Percentiles rank a stretch among this genome's conserved stretches.
Evolutionary conservation across 2,797 vertebrate species (phyloP).

Genomic region (Distichodus sexfasciatus): DNA sequence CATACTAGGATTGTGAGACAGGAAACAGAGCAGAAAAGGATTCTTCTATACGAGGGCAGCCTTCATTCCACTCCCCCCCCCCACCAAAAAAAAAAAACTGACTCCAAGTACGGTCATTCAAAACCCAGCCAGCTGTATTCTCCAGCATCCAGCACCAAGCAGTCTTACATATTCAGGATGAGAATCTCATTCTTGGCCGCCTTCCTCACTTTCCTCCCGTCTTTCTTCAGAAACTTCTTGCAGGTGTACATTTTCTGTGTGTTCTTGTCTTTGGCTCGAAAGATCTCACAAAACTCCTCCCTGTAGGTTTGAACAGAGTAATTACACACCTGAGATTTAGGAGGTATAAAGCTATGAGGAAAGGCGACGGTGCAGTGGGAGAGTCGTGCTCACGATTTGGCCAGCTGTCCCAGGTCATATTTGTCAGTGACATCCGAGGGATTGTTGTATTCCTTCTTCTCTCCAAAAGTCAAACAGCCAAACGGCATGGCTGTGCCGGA

Average conservation of each 20-base stretch:
- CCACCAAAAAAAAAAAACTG: neutral
- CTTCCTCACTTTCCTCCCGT: slow-evolving; percentile 95
- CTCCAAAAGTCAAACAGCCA: slow-evolving; percentile 96
- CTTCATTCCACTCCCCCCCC: slow-evolving; percentile 7
- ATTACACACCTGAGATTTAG: neutral
- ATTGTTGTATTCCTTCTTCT: slow-evolving; percentile 98
- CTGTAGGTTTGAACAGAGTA: slow-evolving; percentile 64
- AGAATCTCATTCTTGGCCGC: slow-evolving; percentile 98
- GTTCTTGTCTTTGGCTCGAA: slow-evolving; percentile 95
- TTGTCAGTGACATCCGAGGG: slow-evolving; percentile 97
- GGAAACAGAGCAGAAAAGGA: slow-evolving; percentile 33
- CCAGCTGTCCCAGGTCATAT: slow-evolving; percentile 97
- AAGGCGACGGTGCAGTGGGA: no score
- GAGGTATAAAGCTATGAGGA: neutral
- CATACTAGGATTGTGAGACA: slow-evolving; percentile 32
- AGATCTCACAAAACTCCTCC: slow-evolving; percentile 98
- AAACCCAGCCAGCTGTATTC: neutral
- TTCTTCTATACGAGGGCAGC: slow-evolving; percentile 7
- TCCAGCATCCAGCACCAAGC: neutral
- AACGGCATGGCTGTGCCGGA: slow-evolving; percentile 91
- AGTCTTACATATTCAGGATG: slow-evolving; percentile 96
- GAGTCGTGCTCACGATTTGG: slow-evolving; percentile 90
- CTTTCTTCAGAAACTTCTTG: slow-evolving; percentile 98
- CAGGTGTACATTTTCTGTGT: slow-evolving; percentile 96
- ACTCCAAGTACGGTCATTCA: neutral